Conservation (phyloP, 2,888 invertebrate species). For the Mesoligia furuncula region DNA sequence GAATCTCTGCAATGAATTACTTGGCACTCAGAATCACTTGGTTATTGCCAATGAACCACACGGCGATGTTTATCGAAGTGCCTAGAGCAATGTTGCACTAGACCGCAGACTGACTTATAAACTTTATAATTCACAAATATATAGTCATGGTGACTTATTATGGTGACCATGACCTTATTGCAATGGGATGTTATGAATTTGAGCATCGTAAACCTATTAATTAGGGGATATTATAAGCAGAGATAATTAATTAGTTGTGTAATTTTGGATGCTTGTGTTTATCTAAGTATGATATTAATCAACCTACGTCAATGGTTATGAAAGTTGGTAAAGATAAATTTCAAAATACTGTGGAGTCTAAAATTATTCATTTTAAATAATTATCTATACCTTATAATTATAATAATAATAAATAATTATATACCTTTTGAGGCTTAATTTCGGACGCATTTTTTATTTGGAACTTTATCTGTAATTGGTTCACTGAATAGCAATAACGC, state of each 20-base stretch:
- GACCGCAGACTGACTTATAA: not conserved
- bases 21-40: not conserved
- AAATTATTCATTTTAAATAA: no score
- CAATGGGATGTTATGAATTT: constrained; percentile 10
- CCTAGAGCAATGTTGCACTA: constrained; percentile 30
- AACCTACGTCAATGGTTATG: not conserved
- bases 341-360: not conserved
- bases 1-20: constrained; percentile 3
- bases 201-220: not conserved
- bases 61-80: not conserved
- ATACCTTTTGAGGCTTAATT: not conserved
- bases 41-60: not conserved
- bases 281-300: not conserved
- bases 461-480: no score
- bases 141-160: not conserved
- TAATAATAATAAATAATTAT: no score
- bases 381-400: no score
- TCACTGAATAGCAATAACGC: not conserved
- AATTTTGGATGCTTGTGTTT: constrained; percentile 8
- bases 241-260: constrained; percentile 16
- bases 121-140: not conserved
- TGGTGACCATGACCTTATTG: not conserved
- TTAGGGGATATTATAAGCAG: constrained; percentile 5
- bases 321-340: not conserved
- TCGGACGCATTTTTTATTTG: not conserved